Conservation (phyloP, 2,113 vertebrate genomes). For the Thryonomys swinderianus region DNA sequence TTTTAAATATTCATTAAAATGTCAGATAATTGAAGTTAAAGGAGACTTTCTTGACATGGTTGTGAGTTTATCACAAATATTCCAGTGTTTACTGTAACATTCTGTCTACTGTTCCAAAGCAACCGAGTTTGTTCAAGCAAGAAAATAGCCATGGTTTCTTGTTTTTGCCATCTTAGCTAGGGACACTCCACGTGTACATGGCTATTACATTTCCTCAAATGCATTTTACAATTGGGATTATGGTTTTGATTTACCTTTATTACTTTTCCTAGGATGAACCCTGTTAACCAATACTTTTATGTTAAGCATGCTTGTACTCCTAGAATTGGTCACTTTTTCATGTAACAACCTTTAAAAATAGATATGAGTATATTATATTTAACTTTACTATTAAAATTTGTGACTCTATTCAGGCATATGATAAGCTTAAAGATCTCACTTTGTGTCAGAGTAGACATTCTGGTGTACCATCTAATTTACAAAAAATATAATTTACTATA, state of each 20-base stretch:
- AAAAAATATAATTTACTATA: background rate
- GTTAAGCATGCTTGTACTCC: background rate
- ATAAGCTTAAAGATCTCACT: background rate
- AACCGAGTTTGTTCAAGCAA: background rate
- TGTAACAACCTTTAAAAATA: too few species aligned
- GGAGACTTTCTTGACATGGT: background rate
- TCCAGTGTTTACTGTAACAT: background rate
- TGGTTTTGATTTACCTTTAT: background rate
- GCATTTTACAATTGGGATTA: background rate
- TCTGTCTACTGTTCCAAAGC: background rate
- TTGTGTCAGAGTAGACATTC: background rate
- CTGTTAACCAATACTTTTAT: background rate
- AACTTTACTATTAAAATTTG: background rate
- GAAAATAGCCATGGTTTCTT: background rate
- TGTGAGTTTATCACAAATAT: background rate
- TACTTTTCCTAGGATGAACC: background rate
- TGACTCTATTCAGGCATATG: background rate
- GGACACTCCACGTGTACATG: background rate
- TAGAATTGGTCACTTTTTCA: background rate
- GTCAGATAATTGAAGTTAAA: background rate
- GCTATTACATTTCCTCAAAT: background rate
- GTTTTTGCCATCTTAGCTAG: background rate
- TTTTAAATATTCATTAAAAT: background rate
- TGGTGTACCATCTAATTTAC: too few species aligned
- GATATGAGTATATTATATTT: too few species aligned